Evolutionary conservation across 2,888 invertebrate species (phyloP).

Genomic region (Chloroclystis v-ata): DNA sequence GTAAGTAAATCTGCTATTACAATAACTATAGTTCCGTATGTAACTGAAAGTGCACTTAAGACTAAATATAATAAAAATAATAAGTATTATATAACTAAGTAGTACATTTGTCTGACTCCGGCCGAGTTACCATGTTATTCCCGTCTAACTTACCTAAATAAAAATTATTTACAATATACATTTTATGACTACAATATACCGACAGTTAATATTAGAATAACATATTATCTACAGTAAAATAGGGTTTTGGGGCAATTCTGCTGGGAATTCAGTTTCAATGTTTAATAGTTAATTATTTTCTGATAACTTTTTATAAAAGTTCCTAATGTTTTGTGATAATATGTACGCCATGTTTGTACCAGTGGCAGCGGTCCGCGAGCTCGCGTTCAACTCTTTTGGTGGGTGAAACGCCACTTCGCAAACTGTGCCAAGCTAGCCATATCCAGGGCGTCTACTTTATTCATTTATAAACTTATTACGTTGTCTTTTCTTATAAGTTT

Average conservation of each 20-base stretch:
- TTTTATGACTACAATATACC: slow-evolving; percentile 67
- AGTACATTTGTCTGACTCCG: slow-evolving; percentile 47
- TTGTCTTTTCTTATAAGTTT: slow-evolving; percentile 18
- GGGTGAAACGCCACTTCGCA: neutral
- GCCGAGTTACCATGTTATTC: slow-evolving; percentile 64
- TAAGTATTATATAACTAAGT: slow-evolving; percentile 64
- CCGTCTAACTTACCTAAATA: slow-evolving; percentile 67
- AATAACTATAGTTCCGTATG: slow-evolving; percentile 60
- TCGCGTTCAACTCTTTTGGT: slow-evolving; percentile 18
- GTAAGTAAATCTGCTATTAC: slow-evolving; percentile 46
- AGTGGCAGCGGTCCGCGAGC: no score
- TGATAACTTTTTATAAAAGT: slow-evolving; percentile 17
- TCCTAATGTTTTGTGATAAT: slow-evolving; percentile 13
- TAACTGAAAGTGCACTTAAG: slow-evolving; percentile 76
- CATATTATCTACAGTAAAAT: slow-evolving; percentile 68
- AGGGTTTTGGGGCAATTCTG: slow-evolving; percentile 49
- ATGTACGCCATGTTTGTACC: no score
- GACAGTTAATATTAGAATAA: slow-evolving; percentile 69
- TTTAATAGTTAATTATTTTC: slow-evolving; percentile 16
- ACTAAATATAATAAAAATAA: slow-evolving; percentile 57
- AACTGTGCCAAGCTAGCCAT: neutral
- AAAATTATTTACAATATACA: slow-evolving; percentile 75
- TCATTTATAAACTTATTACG: neutral
- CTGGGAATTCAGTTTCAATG: slow-evolving; percentile 28
- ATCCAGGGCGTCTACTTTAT: neutral